phyloP scores from a whole-genome alignment of 2,888 invertebrate species.

The Polyommatus iphigenia region DNA sequence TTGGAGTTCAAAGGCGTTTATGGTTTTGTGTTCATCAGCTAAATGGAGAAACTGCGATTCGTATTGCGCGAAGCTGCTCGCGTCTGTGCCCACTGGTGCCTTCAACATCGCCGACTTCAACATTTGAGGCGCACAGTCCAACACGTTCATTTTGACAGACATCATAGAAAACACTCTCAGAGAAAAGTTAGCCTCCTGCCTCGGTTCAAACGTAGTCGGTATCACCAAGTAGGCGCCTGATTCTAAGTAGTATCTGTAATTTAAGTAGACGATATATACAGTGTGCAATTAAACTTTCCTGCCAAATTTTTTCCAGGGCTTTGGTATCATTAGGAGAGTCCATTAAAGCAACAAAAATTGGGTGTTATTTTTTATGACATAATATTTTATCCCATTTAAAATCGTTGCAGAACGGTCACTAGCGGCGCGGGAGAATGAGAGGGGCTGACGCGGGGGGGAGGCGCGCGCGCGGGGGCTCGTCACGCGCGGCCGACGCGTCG shows the following conservation, averaged over 20 bases:
- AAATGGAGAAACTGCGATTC: conserved; percentile 94
- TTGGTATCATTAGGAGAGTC: too few relatives aligned
- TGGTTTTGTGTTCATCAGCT: conserved; percentile 93
- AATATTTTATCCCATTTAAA: too few relatives aligned
- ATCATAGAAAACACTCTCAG: conserved; percentile 90
- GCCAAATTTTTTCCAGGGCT: too few relatives aligned
- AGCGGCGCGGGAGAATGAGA: too few relatives aligned
- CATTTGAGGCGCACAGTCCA: conserved; percentile 84
- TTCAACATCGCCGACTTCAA: conserved; percentile 88
- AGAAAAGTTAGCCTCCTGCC: conserved; percentile 93
- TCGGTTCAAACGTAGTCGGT: conserved; percentile 95
- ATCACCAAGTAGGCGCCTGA: conserved; percentile 91
- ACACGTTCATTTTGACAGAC: conserved; percentile 86
- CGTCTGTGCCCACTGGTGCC: conserved; percentile 85
- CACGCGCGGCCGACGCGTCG: too few relatives aligned
- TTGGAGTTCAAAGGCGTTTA: conserved; percentile 94
- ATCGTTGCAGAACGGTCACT: too few relatives aligned
- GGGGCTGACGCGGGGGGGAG: too few relatives aligned
- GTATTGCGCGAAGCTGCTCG: conserved; percentile 90
- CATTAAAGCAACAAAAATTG: too few relatives aligned
- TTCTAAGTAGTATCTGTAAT: conserved; percentile 85
- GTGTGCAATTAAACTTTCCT: too few relatives aligned
- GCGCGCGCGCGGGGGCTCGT: too few relatives aligned
- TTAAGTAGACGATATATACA: neutral
- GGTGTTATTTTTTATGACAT: too few relatives aligned